phyloP scores from a whole-genome alignment of 2,113 vertebrate genomes.

The Halcyon senegalensis region DNA sequence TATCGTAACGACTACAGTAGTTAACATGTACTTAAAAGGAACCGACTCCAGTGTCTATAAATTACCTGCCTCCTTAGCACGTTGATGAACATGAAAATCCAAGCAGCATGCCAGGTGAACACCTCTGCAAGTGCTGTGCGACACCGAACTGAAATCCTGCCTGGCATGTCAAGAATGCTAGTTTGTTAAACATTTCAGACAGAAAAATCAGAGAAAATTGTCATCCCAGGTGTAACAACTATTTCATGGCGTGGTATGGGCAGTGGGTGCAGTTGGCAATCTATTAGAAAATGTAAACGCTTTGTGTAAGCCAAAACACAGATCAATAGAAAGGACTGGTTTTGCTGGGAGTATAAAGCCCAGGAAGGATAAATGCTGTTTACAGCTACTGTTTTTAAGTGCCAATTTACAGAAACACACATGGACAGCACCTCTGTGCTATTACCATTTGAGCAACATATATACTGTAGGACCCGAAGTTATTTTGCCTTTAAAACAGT shows the following conservation, averaged over 20 bases:
- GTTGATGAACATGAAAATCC: background rate
- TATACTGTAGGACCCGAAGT: background rate
- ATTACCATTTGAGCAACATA: background rate
- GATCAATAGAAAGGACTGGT: background rate
- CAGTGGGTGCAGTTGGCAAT: background rate
- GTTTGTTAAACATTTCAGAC: background rate
- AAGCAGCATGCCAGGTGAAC: background rate
- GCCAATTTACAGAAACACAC: background rate
- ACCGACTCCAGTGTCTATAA: background rate
- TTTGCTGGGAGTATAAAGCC: background rate
- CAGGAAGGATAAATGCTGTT: background rate
- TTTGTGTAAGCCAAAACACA: background rate
- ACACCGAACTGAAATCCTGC: background rate
- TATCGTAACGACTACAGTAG: background rate
- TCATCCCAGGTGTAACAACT: background rate
- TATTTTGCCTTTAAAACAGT: constrained; percentile 29
- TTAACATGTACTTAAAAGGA: background rate
- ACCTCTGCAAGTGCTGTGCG: background rate
- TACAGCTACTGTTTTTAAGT: background rate
- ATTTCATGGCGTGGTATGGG: background rate
- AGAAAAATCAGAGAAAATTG: background rate
- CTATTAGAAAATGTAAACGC: background rate
- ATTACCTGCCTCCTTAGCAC: background rate
- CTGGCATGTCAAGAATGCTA: background rate
- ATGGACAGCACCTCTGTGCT: background rate